Percentiles rank a stretch among this genome's conserved stretches.
Conservation (phyloP, 30 jellyfish, hydroid and myxozoan species). For the Chironex yamaguchii region DNA sequence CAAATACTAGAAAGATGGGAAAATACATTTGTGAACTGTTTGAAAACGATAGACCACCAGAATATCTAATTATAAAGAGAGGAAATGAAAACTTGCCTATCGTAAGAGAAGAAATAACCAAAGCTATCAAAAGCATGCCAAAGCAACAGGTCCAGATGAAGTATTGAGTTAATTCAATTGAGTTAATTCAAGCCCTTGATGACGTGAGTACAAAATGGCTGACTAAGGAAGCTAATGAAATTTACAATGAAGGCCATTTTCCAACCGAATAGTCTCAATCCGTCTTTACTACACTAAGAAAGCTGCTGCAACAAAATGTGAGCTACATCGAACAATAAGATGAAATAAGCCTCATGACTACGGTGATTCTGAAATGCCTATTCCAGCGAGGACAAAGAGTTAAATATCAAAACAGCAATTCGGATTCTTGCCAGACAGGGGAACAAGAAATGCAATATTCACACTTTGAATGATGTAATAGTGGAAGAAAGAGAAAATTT, state of each 20-base stretch:
- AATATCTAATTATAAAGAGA: neutral
- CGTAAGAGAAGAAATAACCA: neutral
- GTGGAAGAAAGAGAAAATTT: too few species aligned
- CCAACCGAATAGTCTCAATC: neutral
- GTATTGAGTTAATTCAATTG: neutral
- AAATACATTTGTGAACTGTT: conserved; percentile 6
- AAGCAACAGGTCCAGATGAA: neutral
- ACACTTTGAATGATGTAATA: too few species aligned
- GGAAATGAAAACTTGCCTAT: neutral
- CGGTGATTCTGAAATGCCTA: neutral
- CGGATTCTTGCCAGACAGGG: too few species aligned
- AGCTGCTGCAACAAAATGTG: neutral
- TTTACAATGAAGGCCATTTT: neutral
- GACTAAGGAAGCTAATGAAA: neutral
- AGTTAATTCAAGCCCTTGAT: neutral
- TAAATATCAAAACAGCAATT: too few species aligned
- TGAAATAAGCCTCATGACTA: neutral
- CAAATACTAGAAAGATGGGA: conserved; percentile 27
- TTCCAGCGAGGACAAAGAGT: too few species aligned
- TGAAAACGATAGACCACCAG: conserved; percentile 10
- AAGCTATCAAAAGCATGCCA: neutral
- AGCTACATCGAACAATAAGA: neutral
- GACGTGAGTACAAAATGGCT: neutral
- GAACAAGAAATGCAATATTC: too few species aligned
- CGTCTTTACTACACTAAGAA: neutral